phyloP scores from a whole-genome alignment of 2,113 vertebrate genomes.

The Nannobrachium achirus region DNA sequence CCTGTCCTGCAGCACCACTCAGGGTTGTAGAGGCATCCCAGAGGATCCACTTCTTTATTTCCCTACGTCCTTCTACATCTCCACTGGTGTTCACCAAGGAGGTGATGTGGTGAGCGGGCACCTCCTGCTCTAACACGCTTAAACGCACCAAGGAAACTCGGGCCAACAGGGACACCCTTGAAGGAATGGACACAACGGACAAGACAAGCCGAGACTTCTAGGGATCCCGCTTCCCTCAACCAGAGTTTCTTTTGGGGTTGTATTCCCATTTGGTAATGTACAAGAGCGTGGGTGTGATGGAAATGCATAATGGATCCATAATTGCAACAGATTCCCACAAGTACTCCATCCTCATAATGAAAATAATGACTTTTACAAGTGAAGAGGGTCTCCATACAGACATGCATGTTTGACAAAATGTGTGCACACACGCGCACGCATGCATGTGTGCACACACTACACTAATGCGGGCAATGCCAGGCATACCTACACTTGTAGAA shows the following conservation, averaged over 20 bases:
- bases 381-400: slow-evolving; percentile 11
- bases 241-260: slow-evolving; percentile 24
- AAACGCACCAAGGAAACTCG: neutral
- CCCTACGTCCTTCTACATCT: neutral
- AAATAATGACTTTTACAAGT: slow-evolving; percentile 46
- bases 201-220: neutral
- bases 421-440: neutral
- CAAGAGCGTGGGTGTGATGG: slow-evolving; percentile 19
- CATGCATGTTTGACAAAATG: neutral
- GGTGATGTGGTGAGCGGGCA: neutral
- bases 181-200: neutral
- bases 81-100: slow-evolving; percentile 3
- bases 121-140: neutral
- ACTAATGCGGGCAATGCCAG: no score
- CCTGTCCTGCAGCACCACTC: no score
- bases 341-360: slow-evolving; percentile 24
- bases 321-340: slow-evolving; percentile 50
- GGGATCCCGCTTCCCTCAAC: neutral
- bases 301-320: slow-evolving; percentile 39
- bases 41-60: neutral
- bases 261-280: slow-evolving; percentile 14
- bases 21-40: no score
- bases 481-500: no score
- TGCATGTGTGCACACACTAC: neutral
- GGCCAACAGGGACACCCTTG: neutral